phyloP scores from a whole-genome alignment of 1,140 invertebrate genomes.

The Zaprionus nigranus region DNA sequence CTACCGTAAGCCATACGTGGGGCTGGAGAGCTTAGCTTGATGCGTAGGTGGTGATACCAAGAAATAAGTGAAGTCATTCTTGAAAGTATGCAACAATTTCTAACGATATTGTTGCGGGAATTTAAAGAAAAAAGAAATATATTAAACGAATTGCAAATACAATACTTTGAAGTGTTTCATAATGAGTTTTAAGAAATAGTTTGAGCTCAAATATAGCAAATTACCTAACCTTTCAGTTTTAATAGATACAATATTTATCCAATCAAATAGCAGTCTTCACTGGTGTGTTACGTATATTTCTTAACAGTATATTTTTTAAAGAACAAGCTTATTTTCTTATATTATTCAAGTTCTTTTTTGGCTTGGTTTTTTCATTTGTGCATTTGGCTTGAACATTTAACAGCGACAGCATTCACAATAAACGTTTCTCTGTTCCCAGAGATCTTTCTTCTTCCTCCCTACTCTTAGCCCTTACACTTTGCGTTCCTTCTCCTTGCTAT shows the following conservation, averaged over 20 bases:
- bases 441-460: not conserved
- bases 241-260: not conserved
- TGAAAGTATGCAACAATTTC: too few relatives aligned
- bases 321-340: not conserved
- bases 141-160: too few relatives aligned
- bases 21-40: too few relatives aligned
- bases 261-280: not conserved
- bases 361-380: conserved; percentile 31
- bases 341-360: conserved; percentile 5
- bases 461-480: not conserved
- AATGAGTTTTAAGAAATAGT: too few relatives aligned
- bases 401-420: conserved; percentile 58
- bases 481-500: conserved; percentile 10
- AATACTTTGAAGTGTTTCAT: too few relatives aligned
- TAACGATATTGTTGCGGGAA: too few relatives aligned
- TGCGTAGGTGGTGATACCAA: too few relatives aligned
- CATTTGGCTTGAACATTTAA: conserved; percentile 61
- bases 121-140: too few relatives aligned
- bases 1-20: too few relatives aligned
- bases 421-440: conserved; percentile 30
- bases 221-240: too few relatives aligned
- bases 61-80: too few relatives aligned
- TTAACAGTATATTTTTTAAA: not conserved
- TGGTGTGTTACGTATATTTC: not conserved
- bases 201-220: too few relatives aligned